Conservation (phyloP, 2,797 vertebrate species). For the Enteromius trimaculatus region DNA sequence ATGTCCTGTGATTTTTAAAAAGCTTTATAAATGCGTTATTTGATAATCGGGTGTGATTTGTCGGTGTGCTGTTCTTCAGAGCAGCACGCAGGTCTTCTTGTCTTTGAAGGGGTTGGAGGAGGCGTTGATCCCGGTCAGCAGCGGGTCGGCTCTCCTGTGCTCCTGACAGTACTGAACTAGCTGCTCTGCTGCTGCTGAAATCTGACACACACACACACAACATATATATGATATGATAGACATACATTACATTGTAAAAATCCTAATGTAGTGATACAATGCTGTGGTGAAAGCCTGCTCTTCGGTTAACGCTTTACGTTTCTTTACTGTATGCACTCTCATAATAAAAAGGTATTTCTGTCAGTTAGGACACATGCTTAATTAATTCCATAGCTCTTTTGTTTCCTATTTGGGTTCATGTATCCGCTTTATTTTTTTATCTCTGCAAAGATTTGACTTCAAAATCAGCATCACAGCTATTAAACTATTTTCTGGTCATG, state of each 20-base stretch:
- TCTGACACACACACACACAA: conserved; percentile 65
- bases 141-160: conserved; percentile 80
- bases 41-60: not conserved
- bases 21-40: conserved; percentile 12
- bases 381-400: too few relatives aligned
- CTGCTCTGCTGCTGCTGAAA: conserved; percentile 81
- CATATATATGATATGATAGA: not conserved
- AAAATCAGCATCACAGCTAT: not conserved
- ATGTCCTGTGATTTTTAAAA: not conserved
- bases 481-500: not conserved
- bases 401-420: too few relatives aligned
- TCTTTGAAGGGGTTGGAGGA: conserved; percentile 86
- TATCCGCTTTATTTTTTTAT: too few relatives aligned
- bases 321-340: too few relatives aligned
- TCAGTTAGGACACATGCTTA: too few relatives aligned
- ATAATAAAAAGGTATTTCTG: too few relatives aligned
- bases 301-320: too few relatives aligned
- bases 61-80: conserved; percentile 62
- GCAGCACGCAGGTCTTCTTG: conserved; percentile 82
- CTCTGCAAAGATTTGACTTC: not conserved
- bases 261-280: too few relatives aligned
- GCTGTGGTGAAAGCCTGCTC: too few relatives aligned
- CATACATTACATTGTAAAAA: not conserved
- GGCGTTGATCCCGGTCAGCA: conserved; percentile 80
- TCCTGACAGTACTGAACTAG: conserved; percentile 83